phyloP scores from a whole-genome alignment of 1,140 invertebrate species.

The Adoxophyes honmai region DNA sequence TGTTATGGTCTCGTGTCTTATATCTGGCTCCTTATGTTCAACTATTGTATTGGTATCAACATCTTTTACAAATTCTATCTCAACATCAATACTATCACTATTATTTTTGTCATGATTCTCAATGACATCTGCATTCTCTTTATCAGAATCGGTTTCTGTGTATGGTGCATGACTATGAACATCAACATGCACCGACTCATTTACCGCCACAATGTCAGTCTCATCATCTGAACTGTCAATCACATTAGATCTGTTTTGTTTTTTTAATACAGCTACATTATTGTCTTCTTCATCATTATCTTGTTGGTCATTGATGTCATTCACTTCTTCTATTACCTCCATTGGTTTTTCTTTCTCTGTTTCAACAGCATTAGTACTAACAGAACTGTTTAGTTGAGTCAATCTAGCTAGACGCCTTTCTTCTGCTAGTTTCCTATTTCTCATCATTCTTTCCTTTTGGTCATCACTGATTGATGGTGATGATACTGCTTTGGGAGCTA shows the following conservation, averaged over 20 bases:
- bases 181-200: conserved; percentile 30
- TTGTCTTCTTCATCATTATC: conserved; percentile 15
- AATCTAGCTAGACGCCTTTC: conserved; percentile 57
- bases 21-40: too few relatives aligned
- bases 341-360: conserved; percentile 12
- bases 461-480: conserved; percentile 67
- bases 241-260: conserved; percentile 41
- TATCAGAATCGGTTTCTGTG: conserved; percentile 19
- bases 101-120: conserved; percentile 20
- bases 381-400: conserved; percentile 27
- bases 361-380: conserved; percentile 18
- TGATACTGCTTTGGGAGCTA: conserved; percentile 49
- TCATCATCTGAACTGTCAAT: conserved; percentile 59
- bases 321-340: conserved; percentile 13
- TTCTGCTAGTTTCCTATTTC: conserved; percentile 65
- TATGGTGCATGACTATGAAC: conserved; percentile 18
- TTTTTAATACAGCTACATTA: conserved; percentile 23
- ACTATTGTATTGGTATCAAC: background rate
- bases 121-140: conserved; percentile 8
- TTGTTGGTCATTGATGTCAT: background rate
- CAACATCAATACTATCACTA: too few relatives aligned
- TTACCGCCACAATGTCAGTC: conserved; percentile 20
- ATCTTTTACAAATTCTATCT: conserved; percentile 19
- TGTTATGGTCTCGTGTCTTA: conserved; percentile 8
- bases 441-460: conserved; percentile 66